These are phyloP conservation scores for Abscondita cerata DNA, from an alignment of 2,888 invertebrate genomes.

Conservation along the genomic window DNA sequence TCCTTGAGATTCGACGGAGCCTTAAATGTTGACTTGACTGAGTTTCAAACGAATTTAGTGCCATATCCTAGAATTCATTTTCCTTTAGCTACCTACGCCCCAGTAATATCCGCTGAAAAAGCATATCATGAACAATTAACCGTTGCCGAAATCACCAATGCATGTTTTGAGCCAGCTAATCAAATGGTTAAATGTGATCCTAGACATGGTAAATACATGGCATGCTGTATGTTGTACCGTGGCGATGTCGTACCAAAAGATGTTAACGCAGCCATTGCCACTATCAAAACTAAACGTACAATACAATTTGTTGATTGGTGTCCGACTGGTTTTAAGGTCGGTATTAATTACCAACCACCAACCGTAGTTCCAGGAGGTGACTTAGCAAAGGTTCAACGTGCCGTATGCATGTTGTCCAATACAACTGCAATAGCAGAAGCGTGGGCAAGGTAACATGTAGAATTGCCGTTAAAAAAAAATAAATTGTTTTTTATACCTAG, in stretches of 20 bases:
- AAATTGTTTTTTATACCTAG: conserved; percentile 61
- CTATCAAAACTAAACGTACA: conserved; percentile 92
- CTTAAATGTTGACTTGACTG: conserved; percentile 90
- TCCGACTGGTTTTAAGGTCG: conserved; percentile 82
- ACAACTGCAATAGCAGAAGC: conserved; percentile 97
- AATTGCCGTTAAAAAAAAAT: not conserved
- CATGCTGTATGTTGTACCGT: conserved; percentile 92
- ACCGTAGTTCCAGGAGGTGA: conserved; percentile 93
- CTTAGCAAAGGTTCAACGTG: conserved; percentile 90
- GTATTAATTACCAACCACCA: conserved; percentile 90
- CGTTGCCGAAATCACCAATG: conserved; percentile 91
- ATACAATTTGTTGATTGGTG: conserved; percentile 93
- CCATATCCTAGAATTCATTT: conserved; percentile 96
- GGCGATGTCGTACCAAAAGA: conserved; percentile 93
- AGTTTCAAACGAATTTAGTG: conserved; percentile 93
- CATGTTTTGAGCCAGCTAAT: conserved; percentile 94
- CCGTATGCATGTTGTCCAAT: conserved; percentile 96
- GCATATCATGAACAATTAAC: conserved; percentile 92
- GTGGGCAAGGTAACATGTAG: conserved; percentile 78
- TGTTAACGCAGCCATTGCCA: conserved; percentile 90
- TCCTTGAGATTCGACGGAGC: conserved; percentile 92
- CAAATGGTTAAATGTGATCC: conserved; percentile 95
- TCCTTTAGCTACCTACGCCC: conserved; percentile 90
- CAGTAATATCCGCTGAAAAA: conserved; percentile 91
- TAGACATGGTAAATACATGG: conserved; percentile 91